These are phyloP conservation scores for Epicampocera succincta DNA, from an alignment of 2,888 invertebrate genomes.

Conservation along the genomic window DNA sequence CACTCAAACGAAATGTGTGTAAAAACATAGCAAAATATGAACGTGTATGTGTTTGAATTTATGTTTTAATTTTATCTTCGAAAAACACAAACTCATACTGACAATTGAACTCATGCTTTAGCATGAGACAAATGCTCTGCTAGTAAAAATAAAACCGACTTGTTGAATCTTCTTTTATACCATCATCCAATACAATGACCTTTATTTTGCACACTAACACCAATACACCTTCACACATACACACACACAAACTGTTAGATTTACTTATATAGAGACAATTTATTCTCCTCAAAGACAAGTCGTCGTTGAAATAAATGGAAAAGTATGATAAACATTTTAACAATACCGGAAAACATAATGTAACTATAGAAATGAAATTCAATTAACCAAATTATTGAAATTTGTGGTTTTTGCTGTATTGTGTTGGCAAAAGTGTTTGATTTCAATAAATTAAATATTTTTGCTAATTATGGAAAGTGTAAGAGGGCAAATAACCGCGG, in stretches of 20 bases:
- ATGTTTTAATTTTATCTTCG: constrained; percentile 14
- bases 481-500: neutral
- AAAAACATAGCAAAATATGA: too few relatives aligned
- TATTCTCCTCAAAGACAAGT: neutral
- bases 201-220: constrained; percentile 24
- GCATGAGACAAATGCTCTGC: too few relatives aligned
- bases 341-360: constrained; percentile 19
- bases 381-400: constrained; percentile 28
- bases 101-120: neutral
- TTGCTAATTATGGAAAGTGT: constrained; percentile 37
- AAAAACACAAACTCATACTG: neutral
- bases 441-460: constrained; percentile 34
- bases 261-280: neutral
- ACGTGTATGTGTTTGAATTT: too few relatives aligned
- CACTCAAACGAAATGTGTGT: neutral
- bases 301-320: constrained; percentile 4
- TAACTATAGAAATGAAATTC: constrained; percentile 48
- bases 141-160: constrained; percentile 31
- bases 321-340: neutral
- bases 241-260: too few relatives aligned
- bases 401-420: neutral
- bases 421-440: neutral
- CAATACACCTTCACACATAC: too few relatives aligned
- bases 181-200: constrained; percentile 32
- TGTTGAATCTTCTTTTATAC: constrained; percentile 49